Percentiles rank a stretch among this genome's conserved stretches.
phyloP scores from a whole-genome alignment of 1,140 invertebrate genomes.

The Geopemphigus sp. region DNA sequence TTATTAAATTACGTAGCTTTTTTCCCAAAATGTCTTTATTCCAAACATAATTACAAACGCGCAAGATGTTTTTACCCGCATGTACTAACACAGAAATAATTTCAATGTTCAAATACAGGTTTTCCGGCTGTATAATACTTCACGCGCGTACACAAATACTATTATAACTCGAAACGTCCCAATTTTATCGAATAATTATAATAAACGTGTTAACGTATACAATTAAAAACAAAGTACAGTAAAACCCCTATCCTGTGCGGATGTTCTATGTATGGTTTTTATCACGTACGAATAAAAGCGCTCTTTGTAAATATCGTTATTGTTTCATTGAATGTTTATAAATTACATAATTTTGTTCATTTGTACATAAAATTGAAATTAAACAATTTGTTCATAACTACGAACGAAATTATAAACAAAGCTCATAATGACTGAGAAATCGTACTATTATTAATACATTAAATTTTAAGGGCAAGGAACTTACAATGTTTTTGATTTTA shows the following conservation, averaged over 20 bases:
- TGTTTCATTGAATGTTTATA: conserved; percentile 38
- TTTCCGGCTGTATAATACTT: too few relatives aligned
- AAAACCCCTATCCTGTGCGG: background rate
- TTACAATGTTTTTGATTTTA: conserved; percentile 13
- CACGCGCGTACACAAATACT: too few relatives aligned
- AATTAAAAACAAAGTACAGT: conserved; percentile 2
- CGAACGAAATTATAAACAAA: conserved; percentile 27
- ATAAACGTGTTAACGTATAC: too few relatives aligned
- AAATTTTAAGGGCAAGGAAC: conserved; percentile 20
- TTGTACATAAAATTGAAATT: conserved; percentile 29
- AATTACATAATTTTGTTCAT: conserved; percentile 11
- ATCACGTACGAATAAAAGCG: background rate
- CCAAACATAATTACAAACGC: too few relatives aligned
- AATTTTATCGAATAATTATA: too few relatives aligned
- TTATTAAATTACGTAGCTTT: too few relatives aligned
- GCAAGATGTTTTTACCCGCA: too few relatives aligned
- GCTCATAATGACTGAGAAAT: conserved; percentile 44
- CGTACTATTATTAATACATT: conserved; percentile 21
- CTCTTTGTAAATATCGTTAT: conserved; percentile 42
- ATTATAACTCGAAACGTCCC: too few relatives aligned
- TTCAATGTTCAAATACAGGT: too few relatives aligned
- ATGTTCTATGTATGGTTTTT: background rate
- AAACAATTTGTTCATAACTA: conserved; percentile 13
- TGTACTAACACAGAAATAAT: too few relatives aligned
- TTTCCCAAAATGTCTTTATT: too few relatives aligned